These are phyloP conservation scores for Lota lota DNA, from an alignment of 2,113 vertebrate species.

Conservation along the genomic window DNA sequence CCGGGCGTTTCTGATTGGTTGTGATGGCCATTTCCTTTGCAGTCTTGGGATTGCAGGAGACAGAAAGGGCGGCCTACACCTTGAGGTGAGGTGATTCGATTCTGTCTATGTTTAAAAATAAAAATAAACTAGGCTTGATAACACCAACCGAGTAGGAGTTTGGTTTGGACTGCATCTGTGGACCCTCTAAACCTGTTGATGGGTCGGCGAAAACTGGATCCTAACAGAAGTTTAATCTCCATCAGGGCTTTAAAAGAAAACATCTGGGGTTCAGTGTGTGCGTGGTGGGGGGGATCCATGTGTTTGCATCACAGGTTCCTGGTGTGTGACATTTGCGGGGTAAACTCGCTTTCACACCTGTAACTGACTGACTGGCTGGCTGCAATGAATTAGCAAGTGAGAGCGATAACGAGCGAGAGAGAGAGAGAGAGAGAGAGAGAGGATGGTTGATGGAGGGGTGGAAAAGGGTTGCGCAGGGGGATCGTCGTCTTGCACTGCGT, in stretches of 20 bases:
- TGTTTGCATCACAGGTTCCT: slow-evolving; percentile 15
- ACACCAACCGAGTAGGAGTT: no score
- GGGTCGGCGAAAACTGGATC: no score
- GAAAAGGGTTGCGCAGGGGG: slow-evolving; percentile 15
- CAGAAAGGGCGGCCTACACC: slow-evolving; percentile 36
- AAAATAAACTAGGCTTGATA: no score
- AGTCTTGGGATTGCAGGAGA: slow-evolving; percentile 41
- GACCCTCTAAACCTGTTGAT: no score
- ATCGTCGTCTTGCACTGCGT: no score
- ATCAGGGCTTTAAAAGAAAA: no score
- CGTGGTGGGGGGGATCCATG: neutral
- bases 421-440: no score
- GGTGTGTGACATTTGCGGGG: slow-evolving; percentile 28
- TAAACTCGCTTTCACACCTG: slow-evolving; percentile 41
- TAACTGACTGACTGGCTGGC: slow-evolving; percentile 25
- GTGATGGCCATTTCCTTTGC: slow-evolving; percentile 41
- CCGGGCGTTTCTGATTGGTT: slow-evolving; percentile 46
- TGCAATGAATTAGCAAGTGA: slow-evolving; percentile 40
- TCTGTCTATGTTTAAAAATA: no score
- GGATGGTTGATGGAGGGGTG: no score
- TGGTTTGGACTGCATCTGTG: no score
- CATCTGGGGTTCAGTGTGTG: neutral
- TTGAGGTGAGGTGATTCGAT: slow-evolving; percentile 45
- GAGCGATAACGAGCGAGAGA: no score
- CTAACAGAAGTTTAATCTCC: no score